A percentile compares a stretch with the other conserved stretches of the same genome.
Evolutionary conservation across 2,113 vertebrate species (phyloP).

Genomic region (Psophia crepitans): DNA sequence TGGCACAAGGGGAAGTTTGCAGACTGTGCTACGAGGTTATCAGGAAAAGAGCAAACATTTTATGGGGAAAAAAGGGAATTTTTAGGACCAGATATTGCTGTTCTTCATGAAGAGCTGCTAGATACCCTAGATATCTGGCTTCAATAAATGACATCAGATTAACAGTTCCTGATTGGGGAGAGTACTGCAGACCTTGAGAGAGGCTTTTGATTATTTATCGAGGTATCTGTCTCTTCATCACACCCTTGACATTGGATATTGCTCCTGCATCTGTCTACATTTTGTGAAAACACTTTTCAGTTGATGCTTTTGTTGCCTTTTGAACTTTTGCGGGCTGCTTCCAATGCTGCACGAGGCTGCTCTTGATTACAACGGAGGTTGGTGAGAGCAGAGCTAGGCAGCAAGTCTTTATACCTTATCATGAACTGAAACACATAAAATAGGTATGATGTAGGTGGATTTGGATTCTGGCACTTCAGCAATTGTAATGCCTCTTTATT

Average conservation of each 20-base stretch:
- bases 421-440: neutral
- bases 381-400: neutral
- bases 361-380: fast-evolving
- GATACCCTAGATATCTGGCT: neutral
- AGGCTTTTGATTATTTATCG: neutral
- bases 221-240: neutral
- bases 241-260: neutral
- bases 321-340: neutral
- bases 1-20: neutral
- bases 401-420: neutral
- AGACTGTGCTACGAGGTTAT: neutral
- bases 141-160: neutral
- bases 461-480: neutral
- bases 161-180: neutral
- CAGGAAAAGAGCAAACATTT: neutral
- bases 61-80: fast-evolving
- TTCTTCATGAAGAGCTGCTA: neutral
- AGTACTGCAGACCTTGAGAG: neutral
- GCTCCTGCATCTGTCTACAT: neutral
- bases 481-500: neutral
- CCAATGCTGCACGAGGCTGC: neutral
- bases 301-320: neutral
- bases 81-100: neutral
- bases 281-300: neutral
- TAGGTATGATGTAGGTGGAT: fast-evolving